Conservation (phyloP, 2,797 vertebrate genomes). For the Furcifer pardalis region DNA sequence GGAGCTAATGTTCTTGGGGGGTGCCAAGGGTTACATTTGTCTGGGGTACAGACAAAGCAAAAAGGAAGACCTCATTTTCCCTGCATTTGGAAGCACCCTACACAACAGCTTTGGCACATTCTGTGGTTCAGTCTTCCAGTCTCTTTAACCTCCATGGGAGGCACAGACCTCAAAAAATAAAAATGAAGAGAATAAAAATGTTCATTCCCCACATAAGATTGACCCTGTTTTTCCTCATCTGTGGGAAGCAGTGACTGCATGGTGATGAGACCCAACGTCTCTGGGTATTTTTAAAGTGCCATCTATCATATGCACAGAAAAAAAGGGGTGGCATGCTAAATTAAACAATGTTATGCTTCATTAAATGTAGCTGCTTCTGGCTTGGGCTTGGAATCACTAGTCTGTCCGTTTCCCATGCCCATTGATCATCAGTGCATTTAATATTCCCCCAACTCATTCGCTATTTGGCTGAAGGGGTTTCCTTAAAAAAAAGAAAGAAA, state of each 20-base stretch:
- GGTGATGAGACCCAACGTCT: conserved; percentile 43
- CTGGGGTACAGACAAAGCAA: no score
- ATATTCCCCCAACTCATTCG: conserved; percentile 16
- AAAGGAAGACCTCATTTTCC: no score
- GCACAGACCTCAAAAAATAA: no score
- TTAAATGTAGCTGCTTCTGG: conserved; percentile 63
- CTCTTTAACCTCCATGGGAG: no score
- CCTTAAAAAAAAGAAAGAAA: no score
- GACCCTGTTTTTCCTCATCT: rapidly evolving
- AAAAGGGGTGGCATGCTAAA: conserved; percentile 62
- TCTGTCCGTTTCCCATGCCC: conserved; percentile 42
- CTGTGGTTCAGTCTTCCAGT: no score
- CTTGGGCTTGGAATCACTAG: conserved; percentile 49
- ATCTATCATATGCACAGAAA: conserved; percentile 55
- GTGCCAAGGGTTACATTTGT: no score
- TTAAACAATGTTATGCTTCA: conserved; percentile 71
- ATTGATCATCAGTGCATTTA: conserved; percentile 20
- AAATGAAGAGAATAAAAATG: no score
- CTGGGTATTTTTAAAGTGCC: conserved; percentile 19
- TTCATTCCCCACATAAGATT: background rate
- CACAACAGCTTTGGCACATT: no score
- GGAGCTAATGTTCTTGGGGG: no score
- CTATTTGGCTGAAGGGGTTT: conserved; percentile 23
- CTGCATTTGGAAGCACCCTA: background rate
- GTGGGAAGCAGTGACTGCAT: conserved; percentile 26